phyloP scores from a whole-genome alignment of 2,797 vertebrate species.

The Amblyraja radiata region DNA sequence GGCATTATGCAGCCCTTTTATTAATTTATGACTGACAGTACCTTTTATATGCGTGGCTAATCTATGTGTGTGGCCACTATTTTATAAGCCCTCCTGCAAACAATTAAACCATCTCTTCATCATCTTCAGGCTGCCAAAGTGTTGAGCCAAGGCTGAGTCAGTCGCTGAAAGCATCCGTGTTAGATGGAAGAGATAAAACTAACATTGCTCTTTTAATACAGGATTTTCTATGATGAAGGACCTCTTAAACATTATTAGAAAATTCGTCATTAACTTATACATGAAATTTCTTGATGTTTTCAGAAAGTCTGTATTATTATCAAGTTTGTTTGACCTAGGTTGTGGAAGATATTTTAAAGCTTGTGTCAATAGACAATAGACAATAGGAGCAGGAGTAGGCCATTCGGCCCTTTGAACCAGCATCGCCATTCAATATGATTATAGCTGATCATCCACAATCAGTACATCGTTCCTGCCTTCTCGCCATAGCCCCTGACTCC shows the following conservation, averaged over 20 bases:
- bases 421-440: no score
- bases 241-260: neutral
- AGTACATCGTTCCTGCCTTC: no score
- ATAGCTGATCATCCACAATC: no score
- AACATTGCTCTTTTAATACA: neutral
- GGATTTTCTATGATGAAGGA: neutral
- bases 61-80: neutral
- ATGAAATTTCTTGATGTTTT: neutral
- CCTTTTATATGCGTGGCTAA: no score
- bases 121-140: neutral
- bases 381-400: no score
- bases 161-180: neutral
- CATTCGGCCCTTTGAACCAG: no score
- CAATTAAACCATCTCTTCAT: neutral
- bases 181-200: neutral
- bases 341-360: neutral
- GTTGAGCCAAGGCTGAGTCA: neutral
- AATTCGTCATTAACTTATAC: neutral
- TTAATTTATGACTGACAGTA: neutral
- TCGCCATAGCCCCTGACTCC: no score
- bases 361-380: no score
- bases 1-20: neutral
- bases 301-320: neutral
- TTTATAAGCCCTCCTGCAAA: neutral
- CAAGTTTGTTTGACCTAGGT: neutral